These are phyloP conservation scores for Eupeodes latifasciatus DNA, from an alignment of 2,888 invertebrate species.

Conservation along the genomic window DNA sequence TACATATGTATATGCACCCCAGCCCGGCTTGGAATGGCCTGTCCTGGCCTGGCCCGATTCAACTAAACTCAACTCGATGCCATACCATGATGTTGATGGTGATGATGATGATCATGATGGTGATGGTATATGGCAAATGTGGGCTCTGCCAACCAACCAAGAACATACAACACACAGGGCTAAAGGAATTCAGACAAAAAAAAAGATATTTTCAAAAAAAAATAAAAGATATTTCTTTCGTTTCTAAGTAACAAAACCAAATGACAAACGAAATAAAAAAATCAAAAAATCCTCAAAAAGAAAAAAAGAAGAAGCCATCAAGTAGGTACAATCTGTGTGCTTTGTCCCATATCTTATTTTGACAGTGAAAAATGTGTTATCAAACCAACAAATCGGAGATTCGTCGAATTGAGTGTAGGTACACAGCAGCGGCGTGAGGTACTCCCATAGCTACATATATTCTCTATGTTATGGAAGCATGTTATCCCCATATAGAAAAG, in stretches of 20 bases:
- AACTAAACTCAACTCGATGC: no score
- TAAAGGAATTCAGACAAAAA: conserved; percentile 20
- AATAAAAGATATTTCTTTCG: conserved; percentile 51
- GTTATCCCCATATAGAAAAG: conserved; percentile 32
- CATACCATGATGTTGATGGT: conserved; percentile 28
- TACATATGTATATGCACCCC: conserved; percentile 45
- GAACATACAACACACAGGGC: conserved; percentile 17
- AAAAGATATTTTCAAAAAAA: background rate
- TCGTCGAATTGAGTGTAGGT: conserved; percentile 17
- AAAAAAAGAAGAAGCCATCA: conserved; percentile 59
- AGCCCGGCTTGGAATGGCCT: background rate
- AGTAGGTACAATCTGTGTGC: conserved; percentile 66
- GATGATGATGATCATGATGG: conserved; percentile 62
- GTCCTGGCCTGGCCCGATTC: background rate
- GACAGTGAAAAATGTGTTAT: conserved; percentile 62
- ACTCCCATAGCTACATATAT: background rate
- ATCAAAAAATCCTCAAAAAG: conserved; percentile 24
- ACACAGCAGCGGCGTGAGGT: background rate
- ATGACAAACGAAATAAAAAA: conserved; percentile 44
- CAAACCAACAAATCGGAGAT: conserved; percentile 62
- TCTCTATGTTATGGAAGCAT: background rate
- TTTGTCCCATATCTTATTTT: conserved; percentile 60
- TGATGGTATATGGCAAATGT: conserved; percentile 58
- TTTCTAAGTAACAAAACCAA: conserved; percentile 61
- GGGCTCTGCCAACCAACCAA: conserved; percentile 41